A percentile compares a stretch with the other conserved stretches of the same genome.
Evolutionary conservation across 2,888 invertebrate genomes (phyloP).

Genomic region (Geotrupes spiniger): DNA sequence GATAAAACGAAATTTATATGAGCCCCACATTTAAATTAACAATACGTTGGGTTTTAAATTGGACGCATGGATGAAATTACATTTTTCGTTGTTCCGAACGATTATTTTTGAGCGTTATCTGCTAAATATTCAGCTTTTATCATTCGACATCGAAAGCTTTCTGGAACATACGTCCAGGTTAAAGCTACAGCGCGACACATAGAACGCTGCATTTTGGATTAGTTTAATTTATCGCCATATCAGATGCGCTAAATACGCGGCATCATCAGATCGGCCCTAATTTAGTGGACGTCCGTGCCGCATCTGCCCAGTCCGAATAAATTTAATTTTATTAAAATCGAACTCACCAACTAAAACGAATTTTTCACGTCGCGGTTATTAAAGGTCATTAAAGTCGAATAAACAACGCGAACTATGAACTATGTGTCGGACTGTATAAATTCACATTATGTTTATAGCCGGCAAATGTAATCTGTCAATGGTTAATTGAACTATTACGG

Average conservation of each 20-base stretch:
- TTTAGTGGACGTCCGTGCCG: background rate
- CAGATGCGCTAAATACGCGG: slow-evolving; percentile 19
- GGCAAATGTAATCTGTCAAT: slow-evolving; percentile 38
- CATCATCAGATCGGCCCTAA: slow-evolving; percentile 5
- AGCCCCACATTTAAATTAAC: too few relatives aligned
- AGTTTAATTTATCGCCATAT: slow-evolving; percentile 23
- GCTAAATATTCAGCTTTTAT: slow-evolving; percentile 5
- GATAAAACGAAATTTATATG: too few relatives aligned
- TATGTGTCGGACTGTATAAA: slow-evolving; percentile 19
- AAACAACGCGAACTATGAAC: slow-evolving; percentile 2
- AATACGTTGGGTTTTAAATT: too few relatives aligned
- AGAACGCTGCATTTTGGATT: slow-evolving; percentile 20
- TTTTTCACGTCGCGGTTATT: background rate
- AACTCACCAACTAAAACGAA: background rate
- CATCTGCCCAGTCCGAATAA: background rate
- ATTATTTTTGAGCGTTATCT: background rate
- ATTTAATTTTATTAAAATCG: background rate
- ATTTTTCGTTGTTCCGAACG: too few relatives aligned
- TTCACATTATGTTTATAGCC: slow-evolving; percentile 29
- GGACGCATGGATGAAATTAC: too few relatives aligned
- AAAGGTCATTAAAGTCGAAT: background rate
- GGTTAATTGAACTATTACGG: slow-evolving; percentile 34
- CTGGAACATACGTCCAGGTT: slow-evolving; percentile 6
- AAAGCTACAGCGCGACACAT: slow-evolving; percentile 7
- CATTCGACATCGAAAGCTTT: slow-evolving; percentile 8